Conservation (phyloP, 2,797 vertebrate species). For the Sitta carolinensis region DNA sequence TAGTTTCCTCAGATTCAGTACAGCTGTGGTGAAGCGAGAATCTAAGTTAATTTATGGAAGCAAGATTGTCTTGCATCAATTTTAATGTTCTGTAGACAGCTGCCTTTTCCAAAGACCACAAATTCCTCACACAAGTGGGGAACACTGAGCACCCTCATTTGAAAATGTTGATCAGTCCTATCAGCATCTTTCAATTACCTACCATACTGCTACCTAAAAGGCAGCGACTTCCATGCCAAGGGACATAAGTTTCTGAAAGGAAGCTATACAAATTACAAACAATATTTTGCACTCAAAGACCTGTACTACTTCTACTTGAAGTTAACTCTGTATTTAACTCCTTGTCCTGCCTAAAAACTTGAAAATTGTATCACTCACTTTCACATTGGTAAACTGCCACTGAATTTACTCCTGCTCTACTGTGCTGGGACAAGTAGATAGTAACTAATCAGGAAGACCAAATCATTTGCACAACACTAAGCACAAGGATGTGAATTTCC, state of each 20-base stretch:
- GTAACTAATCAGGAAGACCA: neutral
- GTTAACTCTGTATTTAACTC: neutral
- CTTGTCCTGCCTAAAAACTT: neutral
- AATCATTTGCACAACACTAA: neutral
- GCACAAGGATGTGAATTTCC: fast-evolving
- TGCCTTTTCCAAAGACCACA: neutral
- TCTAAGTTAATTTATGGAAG: neutral
- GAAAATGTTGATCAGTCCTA: neutral
- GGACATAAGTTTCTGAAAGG: neutral
- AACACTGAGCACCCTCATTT: neutral
- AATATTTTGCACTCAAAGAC: neutral
- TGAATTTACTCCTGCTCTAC: neutral
- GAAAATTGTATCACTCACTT: neutral
- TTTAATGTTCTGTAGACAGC: neutral
- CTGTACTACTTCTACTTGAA: neutral
- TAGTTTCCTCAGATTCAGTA: neutral
- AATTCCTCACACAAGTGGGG: neutral
- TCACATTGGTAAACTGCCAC: neutral
- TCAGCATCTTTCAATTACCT: neutral
- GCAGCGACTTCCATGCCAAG: neutral
- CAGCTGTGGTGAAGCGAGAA: neutral
- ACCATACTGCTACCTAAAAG: neutral
- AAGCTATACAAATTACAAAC: neutral
- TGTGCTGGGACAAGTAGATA: neutral
- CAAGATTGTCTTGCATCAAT: neutral